Evolutionary conservation across 2,797 vertebrate species (phyloP), one percentile per base, ranked within the genome.

Genomic region (Halcyon smyrnensis): DNA sequence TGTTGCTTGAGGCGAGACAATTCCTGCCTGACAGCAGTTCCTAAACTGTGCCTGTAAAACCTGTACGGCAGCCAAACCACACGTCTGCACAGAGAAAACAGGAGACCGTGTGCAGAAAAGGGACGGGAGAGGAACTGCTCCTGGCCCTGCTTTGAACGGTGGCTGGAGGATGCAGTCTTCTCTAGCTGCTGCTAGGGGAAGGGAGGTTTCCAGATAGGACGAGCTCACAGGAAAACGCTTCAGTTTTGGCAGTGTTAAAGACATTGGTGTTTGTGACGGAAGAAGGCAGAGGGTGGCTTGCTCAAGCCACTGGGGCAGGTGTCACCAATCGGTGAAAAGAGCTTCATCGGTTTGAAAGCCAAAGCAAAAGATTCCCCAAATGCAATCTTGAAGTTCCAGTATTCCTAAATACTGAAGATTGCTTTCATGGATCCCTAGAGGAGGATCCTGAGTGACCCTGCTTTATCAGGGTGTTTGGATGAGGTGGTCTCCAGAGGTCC

Each of bases 1-100:
- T 75, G 84, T 68, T 89, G 84, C 96, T 82, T 6, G 3, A 95
- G 90, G 96, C 84, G 53, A 96, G 71, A 87, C 81, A 94, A 95
- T 95, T 95, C 92, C 75, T 95, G 88, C 93, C 92, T 87, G 88
- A 85, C 90, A 94, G 86, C 57, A 75, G 88, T 9, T 95, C 77
- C 81, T 83, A 18, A 87, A 71, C 64, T 59, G 45, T 62, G 88
- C 92, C 81, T 78, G 68, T 62, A 62, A 59, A 83, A 89, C 65
- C 53, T 79, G 84, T 39, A 75, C 0, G 15, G 77, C 69, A 85
- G 94, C 95, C 95, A 97, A 96, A 94, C 93, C 87, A 74, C 75
- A 74, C 43, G 0, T 89, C 37, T 80, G 76, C 93, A 88, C 87
- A 70, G 43, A 84, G 43, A n/a, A 70, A 91, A 70, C 7, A 17